Percentiles rank a stretch among this genome's conserved stretches.
Conservation (phyloP, 2,113 vertebrate genomes). For the Syngnathoides biaculeatus region DNA sequence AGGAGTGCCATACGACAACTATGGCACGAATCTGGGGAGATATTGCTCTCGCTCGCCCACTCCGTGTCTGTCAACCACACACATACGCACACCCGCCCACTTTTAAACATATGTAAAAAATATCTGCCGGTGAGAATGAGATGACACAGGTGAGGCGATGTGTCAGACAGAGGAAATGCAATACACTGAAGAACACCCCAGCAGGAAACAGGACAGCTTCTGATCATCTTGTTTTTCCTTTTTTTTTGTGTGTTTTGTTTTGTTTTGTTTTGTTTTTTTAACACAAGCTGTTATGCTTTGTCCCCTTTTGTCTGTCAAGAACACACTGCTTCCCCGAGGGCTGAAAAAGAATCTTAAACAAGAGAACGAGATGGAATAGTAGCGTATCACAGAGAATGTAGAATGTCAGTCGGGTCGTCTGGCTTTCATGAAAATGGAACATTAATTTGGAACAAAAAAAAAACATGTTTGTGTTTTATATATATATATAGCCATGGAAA, state of each 20-base stretch:
- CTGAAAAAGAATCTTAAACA: slow-evolving; percentile 36
- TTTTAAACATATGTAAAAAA: slow-evolving; percentile 14
- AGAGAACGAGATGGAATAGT: slow-evolving; percentile 42
- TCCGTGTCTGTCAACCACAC: not conserved
- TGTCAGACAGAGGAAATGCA: slow-evolving; percentile 37
- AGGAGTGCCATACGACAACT: slow-evolving; percentile 1
- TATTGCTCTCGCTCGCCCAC: not conserved
- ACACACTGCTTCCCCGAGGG: slow-evolving; percentile 53
- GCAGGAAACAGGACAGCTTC: slow-evolving; percentile 57
- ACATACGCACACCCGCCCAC: slow-evolving; percentile 22
- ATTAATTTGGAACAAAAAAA: slow-evolving; percentile 53
- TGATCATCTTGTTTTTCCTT: slow-evolving; percentile 54
- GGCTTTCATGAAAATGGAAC: slow-evolving; percentile 59
- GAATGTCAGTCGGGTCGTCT: slow-evolving; percentile 33
- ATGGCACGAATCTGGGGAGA: not conserved
- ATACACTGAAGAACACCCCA: slow-evolving; percentile 33
- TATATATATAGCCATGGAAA: too few species aligned
- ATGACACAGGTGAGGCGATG: slow-evolving; percentile 24
- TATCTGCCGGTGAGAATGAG: slow-evolving; percentile 46
- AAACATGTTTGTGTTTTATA: too few species aligned
- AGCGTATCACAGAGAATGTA: slow-evolving; percentile 44
- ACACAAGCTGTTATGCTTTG: slow-evolving; percentile 49
- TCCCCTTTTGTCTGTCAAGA: slow-evolving; percentile 56
- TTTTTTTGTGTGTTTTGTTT: not conserved
- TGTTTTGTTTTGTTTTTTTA: slow-evolving; percentile 3